phyloP scores from a whole-genome alignment of 2,113 vertebrate genomes.

The Pachypanchax playfairii region DNA sequence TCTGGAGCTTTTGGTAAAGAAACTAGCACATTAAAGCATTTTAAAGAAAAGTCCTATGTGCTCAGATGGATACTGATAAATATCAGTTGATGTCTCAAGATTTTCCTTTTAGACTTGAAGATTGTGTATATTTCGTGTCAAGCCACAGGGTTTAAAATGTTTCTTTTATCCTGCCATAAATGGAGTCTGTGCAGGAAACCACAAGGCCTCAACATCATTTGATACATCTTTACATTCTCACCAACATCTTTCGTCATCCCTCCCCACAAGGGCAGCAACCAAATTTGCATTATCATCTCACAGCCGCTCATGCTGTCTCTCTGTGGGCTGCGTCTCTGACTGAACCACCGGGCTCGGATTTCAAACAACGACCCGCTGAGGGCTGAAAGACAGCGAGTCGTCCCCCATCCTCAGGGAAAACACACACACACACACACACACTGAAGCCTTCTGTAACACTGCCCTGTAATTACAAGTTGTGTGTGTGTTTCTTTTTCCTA shows the following conservation, averaged over 20 bases:
- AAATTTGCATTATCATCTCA: conserved; percentile 32
- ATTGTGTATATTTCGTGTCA: background rate
- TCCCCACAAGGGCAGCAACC: conserved; percentile 36
- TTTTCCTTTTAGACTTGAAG: conserved; percentile 1
- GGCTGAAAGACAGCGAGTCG: conserved; percentile 58
- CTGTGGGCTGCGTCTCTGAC: conserved; percentile 26
- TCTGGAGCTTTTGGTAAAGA: conserved; percentile 1
- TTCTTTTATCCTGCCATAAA: background rate
- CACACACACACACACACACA: background rate
- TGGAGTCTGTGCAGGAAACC: conserved; percentile 9
- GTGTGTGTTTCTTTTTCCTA: conserved; percentile 66
- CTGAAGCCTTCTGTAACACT: conserved; percentile 53
- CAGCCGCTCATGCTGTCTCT: conserved; percentile 40
- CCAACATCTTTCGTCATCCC: conserved; percentile 29
- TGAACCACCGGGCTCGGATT: conserved; percentile 61
- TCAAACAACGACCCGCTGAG: conserved; percentile 62
- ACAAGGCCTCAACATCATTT: conserved; percentile 4
- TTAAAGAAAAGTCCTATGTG: background rate
- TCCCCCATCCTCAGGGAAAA: conserved; percentile 58
- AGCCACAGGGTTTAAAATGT: conserved; percentile 8
- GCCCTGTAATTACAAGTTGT: conserved; percentile 75
- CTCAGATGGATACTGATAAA: background rate
- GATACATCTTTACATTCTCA: conserved; percentile 6
- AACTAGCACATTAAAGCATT: conserved; percentile 35
- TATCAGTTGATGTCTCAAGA: background rate